These are phyloP conservation scores for Dolichoris vasculosae DNA, from an alignment of 1,140 invertebrate species.

Conservation along the genomic window DNA sequence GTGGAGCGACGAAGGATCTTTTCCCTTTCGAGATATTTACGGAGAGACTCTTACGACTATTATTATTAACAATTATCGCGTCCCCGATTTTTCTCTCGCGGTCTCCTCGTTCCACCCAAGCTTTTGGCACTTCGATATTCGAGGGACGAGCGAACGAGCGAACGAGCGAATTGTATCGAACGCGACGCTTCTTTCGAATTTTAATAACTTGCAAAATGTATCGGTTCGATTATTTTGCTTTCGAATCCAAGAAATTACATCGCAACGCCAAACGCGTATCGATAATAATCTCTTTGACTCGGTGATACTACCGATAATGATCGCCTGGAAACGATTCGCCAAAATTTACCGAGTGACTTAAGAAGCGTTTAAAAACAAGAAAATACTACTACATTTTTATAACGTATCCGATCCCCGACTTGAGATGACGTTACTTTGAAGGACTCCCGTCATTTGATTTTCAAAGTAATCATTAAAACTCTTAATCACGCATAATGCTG, in stretches of 20 bases:
- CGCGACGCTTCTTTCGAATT: neutral
- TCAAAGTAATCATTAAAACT: conserved; percentile 4
- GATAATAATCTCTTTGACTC: neutral
- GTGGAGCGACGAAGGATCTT: neutral
- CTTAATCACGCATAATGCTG: conserved; percentile 10
- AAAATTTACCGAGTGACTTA: neutral
- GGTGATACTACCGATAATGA: no score
- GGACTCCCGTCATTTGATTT: neutral
- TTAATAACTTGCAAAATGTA: neutral
- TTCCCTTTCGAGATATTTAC: neutral
- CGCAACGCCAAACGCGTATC: neutral
- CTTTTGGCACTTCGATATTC: neutral
- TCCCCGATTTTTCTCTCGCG: neutral
- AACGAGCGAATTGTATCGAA: neutral
- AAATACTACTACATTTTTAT: neutral
- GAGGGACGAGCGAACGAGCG: neutral
- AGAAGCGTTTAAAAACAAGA: neutral
- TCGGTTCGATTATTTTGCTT: conserved; percentile 5
- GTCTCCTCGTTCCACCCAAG: neutral
- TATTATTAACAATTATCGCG: neutral
- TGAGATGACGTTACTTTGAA: neutral
- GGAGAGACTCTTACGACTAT: neutral
- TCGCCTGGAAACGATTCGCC: neutral
- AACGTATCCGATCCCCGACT: neutral
- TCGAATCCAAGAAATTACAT: neutral